Percentiles rank a stretch among this genome's conserved stretches.
Evolutionary conservation across 2,888 invertebrate species (phyloP).

Genomic region (Herminia tarsipennalis): DNA sequence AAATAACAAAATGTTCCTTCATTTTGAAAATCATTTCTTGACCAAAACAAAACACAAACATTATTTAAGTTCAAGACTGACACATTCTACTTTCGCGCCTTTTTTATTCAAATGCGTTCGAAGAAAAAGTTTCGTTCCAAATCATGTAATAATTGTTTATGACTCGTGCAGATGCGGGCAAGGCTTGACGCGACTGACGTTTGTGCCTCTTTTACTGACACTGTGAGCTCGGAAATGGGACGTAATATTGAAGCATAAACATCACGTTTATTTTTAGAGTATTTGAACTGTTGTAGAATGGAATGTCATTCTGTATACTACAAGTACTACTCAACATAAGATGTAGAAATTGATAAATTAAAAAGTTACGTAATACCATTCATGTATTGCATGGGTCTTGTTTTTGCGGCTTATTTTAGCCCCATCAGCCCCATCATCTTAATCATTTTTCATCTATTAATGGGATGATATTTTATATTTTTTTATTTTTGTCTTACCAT

Average conservation of each 20-base stretch:
- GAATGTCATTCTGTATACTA: conserved; percentile 52
- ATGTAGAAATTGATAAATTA: conserved; percentile 27
- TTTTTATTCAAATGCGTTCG: conserved; percentile 55
- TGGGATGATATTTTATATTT: conserved; percentile 65
- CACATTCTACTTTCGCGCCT: conserved; percentile 63
- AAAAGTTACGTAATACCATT: conserved; percentile 28
- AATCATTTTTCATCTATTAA: conserved; percentile 64
- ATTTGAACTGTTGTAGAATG: conserved; percentile 48
- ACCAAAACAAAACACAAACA: conserved; percentile 47
- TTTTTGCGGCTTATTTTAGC: conserved; percentile 6
- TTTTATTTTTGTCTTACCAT: conserved; percentile 43
- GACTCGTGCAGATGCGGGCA: conserved; percentile 51
- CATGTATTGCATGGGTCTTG: conserved; percentile 14
- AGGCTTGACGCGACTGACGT: conserved; percentile 56
- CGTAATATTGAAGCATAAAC: conserved; percentile 60
- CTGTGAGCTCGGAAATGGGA: conserved; percentile 59
- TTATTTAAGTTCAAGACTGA: conserved; percentile 50
- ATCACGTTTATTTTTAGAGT: conserved; percentile 73
- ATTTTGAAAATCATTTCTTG: conserved; percentile 29
- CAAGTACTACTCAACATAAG: conserved; percentile 28
- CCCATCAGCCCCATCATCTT: conserved; percentile 42
- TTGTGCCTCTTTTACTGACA: conserved; percentile 60
- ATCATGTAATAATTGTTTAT: conserved; percentile 55
- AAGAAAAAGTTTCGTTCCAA: conserved; percentile 51
- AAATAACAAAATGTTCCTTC: conserved; percentile 34